Base-by-base conservation (phyloP, 1,140 invertebrate species). In the Pogonomyrmex barbatus region DNA sequence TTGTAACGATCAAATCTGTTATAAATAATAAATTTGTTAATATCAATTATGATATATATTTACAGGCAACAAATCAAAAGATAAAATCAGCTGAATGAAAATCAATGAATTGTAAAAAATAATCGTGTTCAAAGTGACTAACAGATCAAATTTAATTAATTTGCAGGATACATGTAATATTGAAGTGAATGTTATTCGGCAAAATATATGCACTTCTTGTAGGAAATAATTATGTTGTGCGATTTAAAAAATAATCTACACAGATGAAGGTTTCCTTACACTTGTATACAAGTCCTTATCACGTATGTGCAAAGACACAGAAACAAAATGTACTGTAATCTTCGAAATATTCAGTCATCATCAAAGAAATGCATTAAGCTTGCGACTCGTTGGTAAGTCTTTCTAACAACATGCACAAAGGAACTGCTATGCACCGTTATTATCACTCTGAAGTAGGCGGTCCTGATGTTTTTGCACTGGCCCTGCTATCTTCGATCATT, bases 311-410 rank as follows among this genome's bases (percentile, higher is more conserved):
- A 70, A 68, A n/a, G n/a, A 81, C 36, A 71, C 30, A 24, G 42
- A 73, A 67, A 42, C 24, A 9, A 79, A 67, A 71, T 58, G 30
- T 56, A 36, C 52, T 58, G 42, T 58, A 82, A 82, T 73, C 42
- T 82, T 73, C 30, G 42, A 71, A 60, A 73, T 82, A 71, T 73
- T 82, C 52, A 45, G n/a, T 17, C 24, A 24, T 24, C 24, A 24
- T 24, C 24, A 68, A 82, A 82, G 79, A 82, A 82, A 82, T 45
- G 67, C 78, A 82, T 82, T 82, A 82, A 71, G 79, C 67, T n/a
- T 30, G 67, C 9, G 2, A 14, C 30, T 58, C 17, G 24, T 36
- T 47, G 24, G 33, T 30, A 30, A 79, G 12, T 4, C 42, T 30
- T 58, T 56, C 62, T 56, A 73, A 82, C 62, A 79, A 47, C 77